Conservation (phyloP, 1,140 invertebrate genomes). For the Oryctes rhinoceros region DNA sequence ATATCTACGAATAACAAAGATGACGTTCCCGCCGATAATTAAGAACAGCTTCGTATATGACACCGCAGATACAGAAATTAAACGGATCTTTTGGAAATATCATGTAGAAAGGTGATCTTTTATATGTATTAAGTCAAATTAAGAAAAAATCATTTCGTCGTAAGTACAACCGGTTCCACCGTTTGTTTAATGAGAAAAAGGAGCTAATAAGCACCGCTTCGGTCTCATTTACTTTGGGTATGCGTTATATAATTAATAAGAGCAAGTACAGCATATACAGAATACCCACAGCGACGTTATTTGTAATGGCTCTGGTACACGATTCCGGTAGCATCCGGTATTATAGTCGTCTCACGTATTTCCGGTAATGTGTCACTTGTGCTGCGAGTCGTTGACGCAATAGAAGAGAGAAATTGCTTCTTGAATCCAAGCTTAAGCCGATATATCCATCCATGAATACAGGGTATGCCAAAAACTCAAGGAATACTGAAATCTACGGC, state of each 20-base stretch:
- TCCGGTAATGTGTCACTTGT: slow-evolving; percentile 47
- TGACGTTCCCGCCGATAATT: neutral
- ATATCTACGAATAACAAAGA: neutral
- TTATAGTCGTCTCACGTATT: slow-evolving; percentile 47
- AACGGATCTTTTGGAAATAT: neutral
- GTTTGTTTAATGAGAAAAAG: neutral
- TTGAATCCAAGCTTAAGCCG: neutral
- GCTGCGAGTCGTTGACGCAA: slow-evolving; percentile 48
- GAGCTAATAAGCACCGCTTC: neutral
- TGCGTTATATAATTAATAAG: slow-evolving; percentile 30
- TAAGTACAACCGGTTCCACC: neutral
- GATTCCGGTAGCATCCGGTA: slow-evolving; percentile 47
- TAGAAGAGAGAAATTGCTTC: neutral
- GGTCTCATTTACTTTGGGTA: neutral
- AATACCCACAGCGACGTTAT: neutral
- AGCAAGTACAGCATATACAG: neutral
- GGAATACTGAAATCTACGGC: too few relatives aligned
- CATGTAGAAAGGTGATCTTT: too few relatives aligned
- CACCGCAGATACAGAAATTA: neutral
- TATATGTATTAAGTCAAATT: neutral
- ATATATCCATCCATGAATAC: too few relatives aligned
- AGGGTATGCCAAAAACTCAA: too few relatives aligned
- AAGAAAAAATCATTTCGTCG: neutral
- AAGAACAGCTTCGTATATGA: neutral
- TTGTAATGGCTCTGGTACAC: slow-evolving; percentile 41